Evolutionary conservation across 2,797 vertebrate species (phyloP).

Genomic region (Bufotes viridis): DNA sequence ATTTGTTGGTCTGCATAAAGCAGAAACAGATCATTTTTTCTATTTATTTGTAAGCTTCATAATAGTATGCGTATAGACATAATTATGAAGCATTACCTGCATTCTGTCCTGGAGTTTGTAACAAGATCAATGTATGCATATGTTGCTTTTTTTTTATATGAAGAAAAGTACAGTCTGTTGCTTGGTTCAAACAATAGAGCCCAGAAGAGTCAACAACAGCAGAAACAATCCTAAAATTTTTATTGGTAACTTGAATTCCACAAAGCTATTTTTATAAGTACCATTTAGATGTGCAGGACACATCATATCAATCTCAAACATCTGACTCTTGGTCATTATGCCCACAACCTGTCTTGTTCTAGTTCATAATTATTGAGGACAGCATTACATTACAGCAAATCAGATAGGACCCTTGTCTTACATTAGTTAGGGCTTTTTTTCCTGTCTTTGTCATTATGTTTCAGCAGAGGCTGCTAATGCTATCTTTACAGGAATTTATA

Average conservation of each 20-base stretch:
- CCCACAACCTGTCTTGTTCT: constrained; percentile 45
- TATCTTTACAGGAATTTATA: constrained; percentile 52
- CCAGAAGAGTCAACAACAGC: background rate
- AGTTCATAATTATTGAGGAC: constrained; percentile 58
- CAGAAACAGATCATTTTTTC: background rate
- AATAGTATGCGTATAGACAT: background rate
- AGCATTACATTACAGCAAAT: constrained; percentile 58
- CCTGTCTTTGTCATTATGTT: constrained; percentile 50
- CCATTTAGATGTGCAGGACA: constrained; percentile 2
- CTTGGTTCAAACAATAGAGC: background rate
- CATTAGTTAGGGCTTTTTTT: constrained; percentile 52
- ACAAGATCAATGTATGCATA: background rate
- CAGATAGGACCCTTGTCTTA: constrained; percentile 58
- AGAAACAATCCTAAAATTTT: background rate
- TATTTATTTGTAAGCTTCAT: background rate
- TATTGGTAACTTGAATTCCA: background rate
- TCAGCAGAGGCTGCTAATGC: background rate
- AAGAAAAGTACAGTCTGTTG: background rate
- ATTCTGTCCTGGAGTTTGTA: background rate
- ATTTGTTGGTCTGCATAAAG: background rate
- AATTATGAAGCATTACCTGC: background rate
- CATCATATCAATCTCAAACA: constrained; percentile 5
- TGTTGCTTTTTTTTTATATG: background rate
- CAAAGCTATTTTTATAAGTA: background rate
- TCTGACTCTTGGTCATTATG: constrained; percentile 12